A percentile compares a stretch with the other conserved stretches of the same genome.
These are phyloP conservation scores for Paradisaea rubra DNA, from an alignment of 2,113 vertebrate species.

Conservation along the genomic window DNA sequence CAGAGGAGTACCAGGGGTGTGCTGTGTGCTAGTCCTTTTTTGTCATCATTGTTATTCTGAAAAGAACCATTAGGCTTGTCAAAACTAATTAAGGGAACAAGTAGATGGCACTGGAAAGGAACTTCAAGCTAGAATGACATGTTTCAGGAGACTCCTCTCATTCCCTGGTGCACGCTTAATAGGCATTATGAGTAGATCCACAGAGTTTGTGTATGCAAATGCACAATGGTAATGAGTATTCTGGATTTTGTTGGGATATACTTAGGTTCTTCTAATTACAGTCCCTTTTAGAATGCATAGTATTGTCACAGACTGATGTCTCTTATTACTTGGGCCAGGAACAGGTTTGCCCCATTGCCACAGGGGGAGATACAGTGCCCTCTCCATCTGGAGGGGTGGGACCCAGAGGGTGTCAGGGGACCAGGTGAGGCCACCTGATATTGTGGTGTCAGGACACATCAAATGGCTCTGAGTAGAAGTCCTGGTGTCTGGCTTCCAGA, in stretches of 20 bases:
- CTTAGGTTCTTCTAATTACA: neutral
- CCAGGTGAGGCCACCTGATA: neutral
- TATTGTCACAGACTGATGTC: neutral
- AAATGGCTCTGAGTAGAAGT: neutral
- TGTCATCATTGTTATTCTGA: neutral
- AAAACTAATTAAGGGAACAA: constrained; percentile 43
- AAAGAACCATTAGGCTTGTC: constrained; percentile 26
- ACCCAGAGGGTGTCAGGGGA: neutral
- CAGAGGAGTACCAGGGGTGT: neutral
- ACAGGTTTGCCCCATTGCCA: neutral
- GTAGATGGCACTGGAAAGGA: neutral
- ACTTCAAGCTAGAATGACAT: neutral
- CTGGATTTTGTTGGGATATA: neutral
- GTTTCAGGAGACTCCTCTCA: neutral
- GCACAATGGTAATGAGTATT: neutral
- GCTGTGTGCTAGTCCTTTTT: neutral
- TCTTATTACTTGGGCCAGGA: neutral
- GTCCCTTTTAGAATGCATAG: neutral
- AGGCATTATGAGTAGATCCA: neutral
- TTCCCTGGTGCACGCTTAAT: neutral
- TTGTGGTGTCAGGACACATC: neutral
- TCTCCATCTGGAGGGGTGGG: neutral
- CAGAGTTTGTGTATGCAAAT: neutral
- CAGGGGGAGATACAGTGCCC: neutral
- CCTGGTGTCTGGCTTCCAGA: neutral